phyloP scores from a whole-genome alignment of 2,797 vertebrate species.

The Oryzias sinensis region DNA sequence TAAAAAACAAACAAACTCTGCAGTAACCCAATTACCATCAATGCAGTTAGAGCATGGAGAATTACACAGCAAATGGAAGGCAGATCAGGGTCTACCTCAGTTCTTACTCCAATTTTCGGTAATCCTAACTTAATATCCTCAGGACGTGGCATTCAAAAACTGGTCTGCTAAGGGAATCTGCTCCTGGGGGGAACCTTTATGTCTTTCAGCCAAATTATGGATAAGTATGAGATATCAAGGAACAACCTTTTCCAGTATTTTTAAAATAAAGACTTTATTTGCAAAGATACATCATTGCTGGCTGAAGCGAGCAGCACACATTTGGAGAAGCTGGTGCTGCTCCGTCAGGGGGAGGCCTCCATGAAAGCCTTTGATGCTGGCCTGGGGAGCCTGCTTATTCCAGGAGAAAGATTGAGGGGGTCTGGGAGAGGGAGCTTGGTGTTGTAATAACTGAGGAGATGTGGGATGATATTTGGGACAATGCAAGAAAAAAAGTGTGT shows the following conservation, averaged over 20 bases:
- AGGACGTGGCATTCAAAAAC: neutral
- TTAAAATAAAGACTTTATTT: neutral
- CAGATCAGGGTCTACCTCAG: neutral
- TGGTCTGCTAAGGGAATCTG: constrained; percentile 3
- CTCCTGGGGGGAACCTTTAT: constrained; percentile 2
- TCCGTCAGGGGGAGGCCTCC: too few relatives aligned
- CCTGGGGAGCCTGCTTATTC: too few relatives aligned
- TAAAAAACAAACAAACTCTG: constrained; percentile 2
- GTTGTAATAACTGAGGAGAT: neutral
- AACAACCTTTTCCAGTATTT: constrained; percentile 2
- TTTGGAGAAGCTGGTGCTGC: neutral
- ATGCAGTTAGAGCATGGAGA: constrained; percentile 10
- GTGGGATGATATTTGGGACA: neutral
- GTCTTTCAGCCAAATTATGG: constrained; percentile 4
- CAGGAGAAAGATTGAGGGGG: neutral
- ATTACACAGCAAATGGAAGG: constrained; percentile 3
- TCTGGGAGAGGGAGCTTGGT: neutral
- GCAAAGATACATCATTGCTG: neutral
- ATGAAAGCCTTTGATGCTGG: neutral
- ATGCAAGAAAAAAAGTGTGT: neutral
- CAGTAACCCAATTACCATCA: constrained; percentile 6
- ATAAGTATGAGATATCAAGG: constrained; percentile 11
- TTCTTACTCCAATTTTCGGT: neutral
- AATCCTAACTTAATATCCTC: constrained; percentile 10
- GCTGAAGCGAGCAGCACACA: neutral